Percentiles rank a stretch among this genome's conserved stretches.
phyloP scores from a whole-genome alignment of 2,113 vertebrate species.

The Eleginops maclovinus region DNA sequence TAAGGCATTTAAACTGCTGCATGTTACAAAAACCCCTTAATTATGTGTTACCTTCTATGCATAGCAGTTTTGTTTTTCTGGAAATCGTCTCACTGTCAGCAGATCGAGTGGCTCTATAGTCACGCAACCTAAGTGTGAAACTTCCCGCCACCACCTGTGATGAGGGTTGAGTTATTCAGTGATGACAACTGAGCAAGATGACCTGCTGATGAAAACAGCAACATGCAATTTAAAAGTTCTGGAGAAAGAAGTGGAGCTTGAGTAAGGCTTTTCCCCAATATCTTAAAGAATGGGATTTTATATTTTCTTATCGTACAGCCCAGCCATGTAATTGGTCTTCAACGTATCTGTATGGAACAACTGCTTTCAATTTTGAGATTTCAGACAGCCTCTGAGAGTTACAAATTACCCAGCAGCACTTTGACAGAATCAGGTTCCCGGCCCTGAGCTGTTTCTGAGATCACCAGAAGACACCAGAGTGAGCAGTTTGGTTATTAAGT shows the following conservation, averaged over 20 bases:
- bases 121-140: not conserved
- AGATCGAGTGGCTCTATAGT: not conserved
- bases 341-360: not conserved
- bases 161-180: not conserved
- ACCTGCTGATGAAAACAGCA: not conserved
- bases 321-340: not conserved
- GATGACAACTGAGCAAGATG: not conserved
- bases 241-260: not conserved
- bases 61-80: not conserved
- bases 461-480: conserved; percentile 4
- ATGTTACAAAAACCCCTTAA: not conserved
- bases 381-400: conserved; percentile 12
- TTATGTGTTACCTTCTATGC: not conserved
- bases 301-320: not conserved
- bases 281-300: not conserved
- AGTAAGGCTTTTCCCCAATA: not conserved
- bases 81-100: not conserved
- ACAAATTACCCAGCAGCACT: not conserved
- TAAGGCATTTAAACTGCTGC: not conserved
- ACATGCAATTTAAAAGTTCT: not conserved
- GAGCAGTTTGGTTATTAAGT: conserved; percentile 12
- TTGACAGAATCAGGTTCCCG: not conserved
- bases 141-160: too few relatives aligned
- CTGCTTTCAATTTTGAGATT: not conserved
- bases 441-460: conserved; percentile 27